phyloP scores from a whole-genome alignment of 1,140 invertebrate genomes.

The Drosophila bocki region DNA sequence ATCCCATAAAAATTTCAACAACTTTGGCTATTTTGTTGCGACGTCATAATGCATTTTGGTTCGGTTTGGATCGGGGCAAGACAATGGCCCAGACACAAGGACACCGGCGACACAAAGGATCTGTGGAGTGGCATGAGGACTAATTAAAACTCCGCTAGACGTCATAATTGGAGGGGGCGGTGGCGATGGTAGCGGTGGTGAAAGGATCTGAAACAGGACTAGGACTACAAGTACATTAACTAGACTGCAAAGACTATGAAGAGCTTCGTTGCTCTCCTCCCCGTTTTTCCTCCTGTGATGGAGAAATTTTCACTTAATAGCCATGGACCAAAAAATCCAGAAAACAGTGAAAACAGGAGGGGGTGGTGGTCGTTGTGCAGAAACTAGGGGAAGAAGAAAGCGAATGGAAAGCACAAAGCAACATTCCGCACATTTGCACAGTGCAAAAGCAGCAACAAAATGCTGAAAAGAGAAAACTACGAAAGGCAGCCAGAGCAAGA shows the following conservation, averaged over 20 bases:
- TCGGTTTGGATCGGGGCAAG: constrained; percentile 34
- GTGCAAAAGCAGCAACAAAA: constrained; percentile 50
- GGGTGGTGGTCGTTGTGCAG: neutral
- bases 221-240: constrained; percentile 68
- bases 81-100: constrained; percentile 63
- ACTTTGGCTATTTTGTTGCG: constrained; percentile 51
- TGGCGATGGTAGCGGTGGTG: constrained; percentile 16
- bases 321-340: constrained; percentile 53
- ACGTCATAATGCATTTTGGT: constrained; percentile 52
- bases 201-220: constrained; percentile 38
- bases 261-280: constrained; percentile 1
- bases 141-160: constrained; percentile 75
- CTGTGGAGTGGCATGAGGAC: constrained; percentile 39
- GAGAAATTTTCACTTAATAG: constrained; percentile 44
- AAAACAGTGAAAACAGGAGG: constrained; percentile 12
- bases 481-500: constrained; percentile 3
- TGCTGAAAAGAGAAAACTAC: constrained; percentile 23
- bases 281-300: constrained; percentile 7
- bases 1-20: constrained; percentile 73
- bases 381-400: constrained; percentile 28
- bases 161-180: constrained; percentile 46
- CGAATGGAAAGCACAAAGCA: constrained; percentile 59
- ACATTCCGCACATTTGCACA: constrained; percentile 72
- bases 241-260: constrained; percentile 56
- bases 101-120: constrained; percentile 40